These are phyloP conservation scores for Colletes collaris DNA, from an alignment of 2,888 invertebrate genomes.

Conservation along the genomic window DNA sequence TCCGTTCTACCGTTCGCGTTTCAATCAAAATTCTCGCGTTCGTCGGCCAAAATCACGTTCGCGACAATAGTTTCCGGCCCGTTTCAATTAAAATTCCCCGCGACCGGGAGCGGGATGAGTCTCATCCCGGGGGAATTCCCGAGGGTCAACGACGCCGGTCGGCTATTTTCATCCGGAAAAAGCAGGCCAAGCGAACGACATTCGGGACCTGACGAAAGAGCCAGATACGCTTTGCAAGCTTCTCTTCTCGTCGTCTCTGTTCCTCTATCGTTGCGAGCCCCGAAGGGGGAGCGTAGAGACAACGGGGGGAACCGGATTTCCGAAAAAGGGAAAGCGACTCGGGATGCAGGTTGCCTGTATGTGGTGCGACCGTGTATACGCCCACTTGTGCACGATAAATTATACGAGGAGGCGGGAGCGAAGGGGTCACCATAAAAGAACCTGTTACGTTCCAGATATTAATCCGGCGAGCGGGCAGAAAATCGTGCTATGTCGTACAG, in stretches of 20 bases:
- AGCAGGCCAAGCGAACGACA: slow-evolving; percentile 12
- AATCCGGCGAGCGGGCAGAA: slow-evolving; percentile 53
- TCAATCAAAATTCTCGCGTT: slow-evolving; percentile 1
- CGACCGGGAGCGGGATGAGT: background rate
- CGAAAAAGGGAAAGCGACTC: slow-evolving; percentile 79
- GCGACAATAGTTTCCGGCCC: slow-evolving; percentile 1
- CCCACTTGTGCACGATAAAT: slow-evolving; percentile 71
- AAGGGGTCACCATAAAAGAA: slow-evolving; percentile 70
- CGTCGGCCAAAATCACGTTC: background rate
- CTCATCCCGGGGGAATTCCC: background rate
- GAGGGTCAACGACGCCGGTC: background rate
- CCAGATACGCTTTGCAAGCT: slow-evolving; percentile 24
- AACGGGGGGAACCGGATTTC: slow-evolving; percentile 74
- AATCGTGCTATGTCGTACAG: slow-evolving; percentile 38
- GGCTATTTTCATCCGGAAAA: slow-evolving; percentile 16
- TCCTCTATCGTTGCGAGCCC: background rate
- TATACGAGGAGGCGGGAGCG: slow-evolving; percentile 66
- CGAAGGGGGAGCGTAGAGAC: background rate
- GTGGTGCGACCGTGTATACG: slow-evolving; percentile 54
- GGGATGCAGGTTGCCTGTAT: slow-evolving; percentile 66
- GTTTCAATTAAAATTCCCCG: slow-evolving; percentile 21
- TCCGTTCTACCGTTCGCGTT: background rate
- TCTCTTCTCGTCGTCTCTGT: slow-evolving; percentile 35
- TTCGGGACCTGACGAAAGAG: slow-evolving; percentile 20
- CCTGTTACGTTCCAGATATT: slow-evolving; percentile 76